These are phyloP conservation scores for Propithecus coquereli DNA, from an alignment of 2,113 vertebrate genomes.

Conservation along the genomic window DNA sequence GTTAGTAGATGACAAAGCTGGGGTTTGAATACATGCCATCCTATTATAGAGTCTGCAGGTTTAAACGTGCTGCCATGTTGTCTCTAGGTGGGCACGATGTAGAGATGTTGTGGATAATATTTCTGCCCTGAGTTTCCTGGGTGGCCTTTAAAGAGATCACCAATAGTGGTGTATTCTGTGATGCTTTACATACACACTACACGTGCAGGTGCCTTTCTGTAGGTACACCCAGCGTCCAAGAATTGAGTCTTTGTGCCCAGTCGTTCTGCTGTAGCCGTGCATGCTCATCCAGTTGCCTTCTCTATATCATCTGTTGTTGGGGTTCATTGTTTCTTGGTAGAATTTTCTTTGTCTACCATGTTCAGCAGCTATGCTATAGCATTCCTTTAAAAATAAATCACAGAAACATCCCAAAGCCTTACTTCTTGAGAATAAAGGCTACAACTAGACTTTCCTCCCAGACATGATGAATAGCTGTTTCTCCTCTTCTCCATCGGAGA, in stretches of 20 bases:
- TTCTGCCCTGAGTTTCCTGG: neutral
- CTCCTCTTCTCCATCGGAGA: neutral
- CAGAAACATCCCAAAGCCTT: neutral
- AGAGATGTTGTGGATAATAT: neutral
- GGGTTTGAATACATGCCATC: neutral
- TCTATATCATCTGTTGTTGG: neutral
- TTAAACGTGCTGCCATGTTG: neutral
- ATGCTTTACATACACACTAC: neutral
- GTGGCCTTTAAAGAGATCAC: neutral
- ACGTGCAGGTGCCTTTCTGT: neutral
- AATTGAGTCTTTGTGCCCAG: neutral
- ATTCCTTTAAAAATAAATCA: neutral
- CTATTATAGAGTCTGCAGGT: fast-evolving
- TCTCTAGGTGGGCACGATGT: neutral
- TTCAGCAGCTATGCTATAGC: neutral
- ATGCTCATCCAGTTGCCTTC: neutral
- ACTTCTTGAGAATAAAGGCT: neutral
- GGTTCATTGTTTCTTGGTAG: neutral
- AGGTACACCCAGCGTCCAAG: no score
- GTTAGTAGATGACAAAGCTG: neutral
- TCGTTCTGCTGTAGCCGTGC: neutral
- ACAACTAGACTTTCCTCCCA: neutral
- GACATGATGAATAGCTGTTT: neutral
- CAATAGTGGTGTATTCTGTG: no score
- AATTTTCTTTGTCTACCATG: neutral